phyloP scores from a whole-genome alignment of 2,797 vertebrate species.

The Chiropotes sagulatus region DNA sequence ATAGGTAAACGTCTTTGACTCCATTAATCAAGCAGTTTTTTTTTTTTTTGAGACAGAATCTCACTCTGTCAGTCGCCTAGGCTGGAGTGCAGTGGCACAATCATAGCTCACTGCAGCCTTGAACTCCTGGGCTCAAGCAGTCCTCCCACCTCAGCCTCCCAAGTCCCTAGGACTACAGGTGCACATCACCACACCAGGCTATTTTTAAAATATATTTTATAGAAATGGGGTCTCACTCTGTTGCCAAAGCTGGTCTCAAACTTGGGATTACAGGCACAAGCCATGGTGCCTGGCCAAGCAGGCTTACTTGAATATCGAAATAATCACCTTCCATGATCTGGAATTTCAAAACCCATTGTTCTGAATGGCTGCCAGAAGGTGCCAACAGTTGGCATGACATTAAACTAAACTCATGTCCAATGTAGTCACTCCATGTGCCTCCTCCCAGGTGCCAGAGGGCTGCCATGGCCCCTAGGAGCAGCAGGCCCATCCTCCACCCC shows the following conservation, averaged over 20 bases:
- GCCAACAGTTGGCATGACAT: background rate
- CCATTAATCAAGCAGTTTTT: background rate
- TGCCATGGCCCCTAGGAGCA: background rate
- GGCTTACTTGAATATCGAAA: background rate
- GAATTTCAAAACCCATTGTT: background rate
- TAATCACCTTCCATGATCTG: background rate
- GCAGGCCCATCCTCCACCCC: background rate
- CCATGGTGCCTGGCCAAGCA: background rate
- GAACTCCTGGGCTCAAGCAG: background rate
- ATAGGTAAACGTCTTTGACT: background rate
- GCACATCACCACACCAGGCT: background rate
- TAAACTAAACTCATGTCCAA: background rate
- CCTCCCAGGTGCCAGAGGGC: background rate
- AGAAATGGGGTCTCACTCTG: background rate
- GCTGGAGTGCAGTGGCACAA: background rate
- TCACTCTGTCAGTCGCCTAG: background rate
- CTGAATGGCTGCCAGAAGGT: background rate
- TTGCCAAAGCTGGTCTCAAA: background rate
- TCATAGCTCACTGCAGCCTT: background rate
- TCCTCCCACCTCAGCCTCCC: background rate
- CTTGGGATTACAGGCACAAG: background rate
- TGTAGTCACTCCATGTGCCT: background rate
- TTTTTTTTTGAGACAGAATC: background rate
- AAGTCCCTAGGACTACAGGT: background rate
- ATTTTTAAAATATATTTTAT: background rate